Evolutionary conservation across 2,113 vertebrate species (phyloP).

Genomic region (cattle (Bos taurus)): ARS-UCD2.0 NC_037346.1:732001-732500

Average conservation of each 20-base stretch:
- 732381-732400: neutral
- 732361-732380: neutral
- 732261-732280: neutral
- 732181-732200: neutral
- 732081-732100: neutral
- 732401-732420: neutral
- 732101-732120: neutral
- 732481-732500: slow-evolving; percentile 24
- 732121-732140: neutral
- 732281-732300: neutral
- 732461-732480: neutral
- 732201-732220: neutral
- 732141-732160: neutral
- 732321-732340: neutral
- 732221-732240: neutral
- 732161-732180: neutral
- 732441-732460: neutral
- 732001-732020: neutral
- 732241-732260: neutral
- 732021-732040: neutral
- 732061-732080: neutral
- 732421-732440: neutral
- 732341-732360: neutral
- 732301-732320: neutral
- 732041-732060: neutral